A percentile compares a stretch with the other conserved stretches of the same genome.
Conservation (phyloP, 2,797 vertebrate species). For the Brachyrhaphis roseni region DNA sequence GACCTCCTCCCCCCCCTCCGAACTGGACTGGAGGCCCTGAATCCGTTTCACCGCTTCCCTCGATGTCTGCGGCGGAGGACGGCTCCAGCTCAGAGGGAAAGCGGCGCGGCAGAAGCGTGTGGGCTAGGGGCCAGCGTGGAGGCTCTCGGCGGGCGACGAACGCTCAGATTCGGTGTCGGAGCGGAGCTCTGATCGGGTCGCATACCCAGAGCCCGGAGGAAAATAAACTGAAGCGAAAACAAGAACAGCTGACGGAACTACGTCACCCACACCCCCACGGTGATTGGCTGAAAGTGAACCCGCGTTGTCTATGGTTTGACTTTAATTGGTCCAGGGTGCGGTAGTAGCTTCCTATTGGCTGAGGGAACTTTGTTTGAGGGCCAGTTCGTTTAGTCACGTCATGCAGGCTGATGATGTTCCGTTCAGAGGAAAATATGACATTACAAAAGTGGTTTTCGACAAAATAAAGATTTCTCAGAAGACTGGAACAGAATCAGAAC, state of each 20-base stretch:
- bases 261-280: constrained; percentile 50
- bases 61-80: constrained; percentile 64
- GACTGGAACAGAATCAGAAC: not conserved
- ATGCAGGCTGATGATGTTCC: not conserved
- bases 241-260: constrained; percentile 81
- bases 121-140: rapidly evolving
- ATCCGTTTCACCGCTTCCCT: constrained; percentile 70
- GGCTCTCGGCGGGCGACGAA: not conserved
- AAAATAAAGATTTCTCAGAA: not conserved
- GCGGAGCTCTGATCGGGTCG: not conserved
- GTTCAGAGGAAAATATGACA: not conserved
- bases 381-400: not conserved
- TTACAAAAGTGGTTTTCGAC: not conserved
- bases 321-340: constrained; percentile 55
- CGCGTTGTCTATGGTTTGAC: not conserved
- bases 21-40: constrained; percentile 81
- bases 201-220: constrained; percentile 7
- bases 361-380: not conserved
- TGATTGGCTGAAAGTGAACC: constrained; percentile 31
- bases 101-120: not conserved
- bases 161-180: rapidly evolving
- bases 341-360: constrained; percentile 44
- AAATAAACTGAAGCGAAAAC: constrained; percentile 69
- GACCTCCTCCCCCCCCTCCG: constrained; percentile 76
- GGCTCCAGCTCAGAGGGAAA: constrained; percentile 61